Percentiles rank a stretch among this genome's conserved stretches.
These are phyloP conservation scores for Drosophila mettleri DNA, from an alignment of 2,888 invertebrate species.

Conservation along the genomic window DNA sequence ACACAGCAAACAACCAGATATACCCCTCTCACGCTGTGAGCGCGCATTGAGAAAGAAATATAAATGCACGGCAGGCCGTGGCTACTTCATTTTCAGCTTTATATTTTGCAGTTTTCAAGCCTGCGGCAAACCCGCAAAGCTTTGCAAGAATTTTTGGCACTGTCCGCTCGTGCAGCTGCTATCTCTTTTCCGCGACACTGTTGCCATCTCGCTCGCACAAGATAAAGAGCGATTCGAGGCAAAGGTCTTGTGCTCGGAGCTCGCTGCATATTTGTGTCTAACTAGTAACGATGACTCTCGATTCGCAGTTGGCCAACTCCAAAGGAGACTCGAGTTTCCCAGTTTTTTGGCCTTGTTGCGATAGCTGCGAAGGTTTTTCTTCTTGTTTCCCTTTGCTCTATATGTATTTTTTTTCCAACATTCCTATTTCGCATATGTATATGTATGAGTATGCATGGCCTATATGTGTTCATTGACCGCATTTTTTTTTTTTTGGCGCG, in stretches of 20 bases:
- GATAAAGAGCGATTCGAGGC: slow-evolving; percentile 78
- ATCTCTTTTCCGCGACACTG: not conserved
- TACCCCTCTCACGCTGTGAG: not conserved
- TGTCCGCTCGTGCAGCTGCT: slow-evolving; percentile 23
- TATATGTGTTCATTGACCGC: slow-evolving; percentile 75
- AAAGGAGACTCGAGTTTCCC: slow-evolving; percentile 19
- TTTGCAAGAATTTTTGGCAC: slow-evolving; percentile 48
- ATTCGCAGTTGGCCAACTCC: slow-evolving; percentile 9
- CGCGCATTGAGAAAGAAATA: slow-evolving; percentile 4
- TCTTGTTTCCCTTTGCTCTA: not conserved
- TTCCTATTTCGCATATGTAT: slow-evolving; percentile 19
- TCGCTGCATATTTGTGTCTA: slow-evolving; percentile 15
- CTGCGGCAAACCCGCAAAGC: slow-evolving; percentile 40
- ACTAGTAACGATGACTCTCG: slow-evolving; percentile 17
- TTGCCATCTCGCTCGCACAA: slow-evolving; percentile 49
- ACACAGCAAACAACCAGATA: not conserved
- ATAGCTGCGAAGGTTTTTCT: slow-evolving; percentile 50
- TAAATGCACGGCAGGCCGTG: slow-evolving; percentile 45
- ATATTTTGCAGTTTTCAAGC: slow-evolving; percentile 60
- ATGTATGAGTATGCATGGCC: slow-evolving; percentile 16
- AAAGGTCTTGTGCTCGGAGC: slow-evolving; percentile 58
- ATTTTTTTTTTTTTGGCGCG: slow-evolving; percentile 47
- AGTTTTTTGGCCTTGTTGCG: slow-evolving; percentile 41
- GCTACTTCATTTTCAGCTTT: slow-evolving; percentile 74
- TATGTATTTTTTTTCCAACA: slow-evolving; percentile 8